Conservation (phyloP, 2,797 vertebrate genomes). For the Hemitrygon akajei region DNA sequence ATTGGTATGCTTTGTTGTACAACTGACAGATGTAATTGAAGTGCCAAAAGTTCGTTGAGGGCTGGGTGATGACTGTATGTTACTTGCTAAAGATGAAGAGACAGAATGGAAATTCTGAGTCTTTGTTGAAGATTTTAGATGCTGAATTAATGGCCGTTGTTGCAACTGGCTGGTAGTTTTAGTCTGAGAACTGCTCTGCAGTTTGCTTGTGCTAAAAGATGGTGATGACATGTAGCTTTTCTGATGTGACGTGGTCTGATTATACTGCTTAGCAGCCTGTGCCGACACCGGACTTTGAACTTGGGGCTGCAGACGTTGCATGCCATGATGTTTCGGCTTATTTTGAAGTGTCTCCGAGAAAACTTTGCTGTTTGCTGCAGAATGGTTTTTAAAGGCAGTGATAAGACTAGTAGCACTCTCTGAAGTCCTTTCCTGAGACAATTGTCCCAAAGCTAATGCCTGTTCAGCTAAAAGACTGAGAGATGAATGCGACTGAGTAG, state of each 20-base stretch:
- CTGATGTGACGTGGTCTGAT: conserved; percentile 56
- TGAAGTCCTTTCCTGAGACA: conserved; percentile 61
- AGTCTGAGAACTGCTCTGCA: conserved; percentile 50
- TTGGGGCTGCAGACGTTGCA: conserved; percentile 51
- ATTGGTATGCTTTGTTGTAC: conserved; percentile 54
- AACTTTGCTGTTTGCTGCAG: conserved; percentile 55
- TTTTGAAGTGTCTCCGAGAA: conserved; percentile 66
- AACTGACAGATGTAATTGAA: conserved; percentile 48
- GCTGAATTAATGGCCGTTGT: conserved; percentile 59
- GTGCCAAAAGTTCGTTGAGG: conserved; percentile 53
- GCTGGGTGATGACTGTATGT: conserved; percentile 45
- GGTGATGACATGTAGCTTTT: conserved; percentile 53
- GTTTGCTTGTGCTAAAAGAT: conserved; percentile 51
- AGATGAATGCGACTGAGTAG: conserved; percentile 54
- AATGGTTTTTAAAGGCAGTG: conserved; percentile 64
- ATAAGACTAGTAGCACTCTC: conserved; percentile 54
- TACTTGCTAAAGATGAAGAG: conserved; percentile 42
- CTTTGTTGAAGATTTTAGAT: conserved; percentile 60
- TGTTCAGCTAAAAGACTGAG: conserved; percentile 71
- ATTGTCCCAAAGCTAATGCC: conserved; percentile 58
- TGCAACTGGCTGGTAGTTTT: conserved; percentile 57
- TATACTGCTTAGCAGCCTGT: conserved; percentile 56
- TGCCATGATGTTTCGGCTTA: conserved; percentile 67
- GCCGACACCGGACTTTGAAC: conserved; percentile 28
- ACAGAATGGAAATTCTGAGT: conserved; percentile 57